These are phyloP conservation scores for Stenurella melanura DNA, from an alignment of 2,888 invertebrate species.

Conservation along the genomic window DNA sequence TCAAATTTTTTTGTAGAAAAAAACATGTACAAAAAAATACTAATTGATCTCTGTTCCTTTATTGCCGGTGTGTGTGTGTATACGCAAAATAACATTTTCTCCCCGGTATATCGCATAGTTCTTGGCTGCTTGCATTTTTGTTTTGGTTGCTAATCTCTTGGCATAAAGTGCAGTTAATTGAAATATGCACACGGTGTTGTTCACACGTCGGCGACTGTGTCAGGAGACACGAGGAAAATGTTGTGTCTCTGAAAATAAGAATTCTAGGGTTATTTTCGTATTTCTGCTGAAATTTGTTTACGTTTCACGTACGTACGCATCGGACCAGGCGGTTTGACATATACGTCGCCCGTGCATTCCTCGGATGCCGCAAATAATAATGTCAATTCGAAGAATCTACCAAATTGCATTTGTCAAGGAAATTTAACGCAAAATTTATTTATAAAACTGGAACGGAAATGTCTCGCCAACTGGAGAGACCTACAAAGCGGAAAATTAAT, in stretches of 20 bases:
- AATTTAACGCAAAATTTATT: slow-evolving; percentile 2
- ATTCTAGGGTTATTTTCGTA: slow-evolving; percentile 19
- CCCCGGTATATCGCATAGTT: background rate
- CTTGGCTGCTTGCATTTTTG: background rate
- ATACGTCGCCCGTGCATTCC: slow-evolving; percentile 12
- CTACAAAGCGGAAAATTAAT: slow-evolving; percentile 19
- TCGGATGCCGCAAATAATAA: slow-evolving; percentile 12
- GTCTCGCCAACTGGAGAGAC: background rate
- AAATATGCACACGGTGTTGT: slow-evolving; percentile 4
- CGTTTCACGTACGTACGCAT: slow-evolving; percentile 28
- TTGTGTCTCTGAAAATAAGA: slow-evolving; percentile 14
- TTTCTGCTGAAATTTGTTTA: slow-evolving; percentile 16
- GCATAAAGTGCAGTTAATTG: slow-evolving; percentile 9
- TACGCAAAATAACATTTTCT: no score
- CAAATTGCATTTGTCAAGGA: slow-evolving; percentile 25
- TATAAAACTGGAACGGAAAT: slow-evolving; percentile 21
- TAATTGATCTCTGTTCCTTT: no score
- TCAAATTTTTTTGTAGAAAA: no score
- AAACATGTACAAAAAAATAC: no score
- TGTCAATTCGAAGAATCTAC: slow-evolving; percentile 23
- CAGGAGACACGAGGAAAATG: background rate
- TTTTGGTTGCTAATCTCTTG: background rate
- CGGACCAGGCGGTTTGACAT: background rate
- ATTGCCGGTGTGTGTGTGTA: no score
- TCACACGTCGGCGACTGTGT: slow-evolving; percentile 7